Percentiles rank a stretch among this genome's conserved stretches.
These are phyloP conservation scores for Phrixothrix hirtus DNA, from an alignment of 2,888 invertebrate genomes.

Conservation along the genomic window DNA sequence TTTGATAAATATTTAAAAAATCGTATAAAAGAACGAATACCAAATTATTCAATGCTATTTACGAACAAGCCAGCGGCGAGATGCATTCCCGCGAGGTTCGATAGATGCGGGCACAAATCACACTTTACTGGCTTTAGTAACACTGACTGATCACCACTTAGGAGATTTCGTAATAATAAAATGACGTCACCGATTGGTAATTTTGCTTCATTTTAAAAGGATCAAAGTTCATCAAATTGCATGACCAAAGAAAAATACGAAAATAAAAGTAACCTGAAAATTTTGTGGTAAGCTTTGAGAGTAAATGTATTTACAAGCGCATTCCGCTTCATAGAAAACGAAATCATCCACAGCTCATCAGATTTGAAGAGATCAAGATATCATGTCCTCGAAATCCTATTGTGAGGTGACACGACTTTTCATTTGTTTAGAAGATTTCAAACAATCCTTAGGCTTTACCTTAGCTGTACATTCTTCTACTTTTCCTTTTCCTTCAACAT, in stretches of 20 bases:
- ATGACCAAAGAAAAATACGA: constrained; percentile 12
- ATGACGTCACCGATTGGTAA: constrained; percentile 21
- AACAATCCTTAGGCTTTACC: constrained; percentile 24
- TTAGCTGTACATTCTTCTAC: constrained; percentile 16
- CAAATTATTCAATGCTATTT: constrained; percentile 11
- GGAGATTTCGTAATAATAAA: constrained; percentile 27
- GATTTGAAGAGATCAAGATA: constrained; percentile 34
- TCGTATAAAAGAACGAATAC: constrained; percentile 12
- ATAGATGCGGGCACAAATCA: constrained; percentile 45
- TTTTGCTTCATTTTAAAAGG: constrained; percentile 5
- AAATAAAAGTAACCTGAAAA: constrained; percentile 12
- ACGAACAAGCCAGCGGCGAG: neutral
- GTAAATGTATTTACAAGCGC: constrained; percentile 9
- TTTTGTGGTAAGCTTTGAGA: neutral
- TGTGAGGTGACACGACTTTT: constrained; percentile 21
- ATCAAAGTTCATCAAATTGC: constrained; percentile 18
- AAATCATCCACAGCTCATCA: constrained; percentile 32
- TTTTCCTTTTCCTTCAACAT: neutral
- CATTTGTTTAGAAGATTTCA: constrained; percentile 23
- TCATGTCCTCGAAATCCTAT: constrained; percentile 24
- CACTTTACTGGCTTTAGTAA: constrained; percentile 45
- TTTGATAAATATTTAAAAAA: neutral
- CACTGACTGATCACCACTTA: constrained; percentile 38
- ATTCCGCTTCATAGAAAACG: constrained; percentile 16
- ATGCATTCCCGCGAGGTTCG: constrained; percentile 20